Base-by-base conservation (phyloP, 2,888 invertebrate species). In the Fissipunctia ypsillon region DNA sequence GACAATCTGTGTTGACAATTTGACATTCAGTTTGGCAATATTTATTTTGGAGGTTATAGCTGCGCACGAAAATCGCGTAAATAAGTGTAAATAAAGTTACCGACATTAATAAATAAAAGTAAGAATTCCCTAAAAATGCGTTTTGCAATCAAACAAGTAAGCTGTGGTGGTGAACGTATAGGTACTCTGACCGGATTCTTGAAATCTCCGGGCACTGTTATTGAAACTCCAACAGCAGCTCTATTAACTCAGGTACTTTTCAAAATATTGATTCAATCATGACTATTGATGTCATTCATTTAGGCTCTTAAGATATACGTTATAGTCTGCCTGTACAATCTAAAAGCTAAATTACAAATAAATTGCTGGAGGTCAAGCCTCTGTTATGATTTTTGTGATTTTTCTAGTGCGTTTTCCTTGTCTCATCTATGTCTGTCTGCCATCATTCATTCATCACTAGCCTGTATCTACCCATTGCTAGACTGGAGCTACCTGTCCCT, bases 181-280 rank as follows among this genome's bases (percentile, higher is more conserved):
- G 98, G 98, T 22, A 91, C 88, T n/a, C 87, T 98, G 35, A 94
- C 96, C 0, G 97, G 97, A 79, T 96, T 98, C 72, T 91, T 96
- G 41, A 96, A 97, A 87, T 95, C 96, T 65, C 96, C 97, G 0
- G 95, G 95, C 68, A 89, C 96, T 50, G 88, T 90, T 61, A 96
- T 98, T 64, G 97, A 98, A 93, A 99, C 98, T 38, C 99, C 99
- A 0, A 93, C 97, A 66, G 96, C 98, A 45, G 96, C 98, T 88
- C 94, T 98, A 75, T 97, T 98, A 78, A 98, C 99, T 12, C 97
- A 97, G 96, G 98, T 97, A 95, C 72, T 57, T 66, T 12, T 19
- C 35, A 31, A 56, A 68, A 73, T 63, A 69, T 79, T 65, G 56
- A 57, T 56, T 61, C 35, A 54, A 38, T 69, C 56, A 16, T 41